Percentiles rank a stretch among this genome's conserved stretches.
Evolutionary conservation across 1,140 invertebrate genomes (phyloP).

Genomic region (Euwallacea similis): DNA sequence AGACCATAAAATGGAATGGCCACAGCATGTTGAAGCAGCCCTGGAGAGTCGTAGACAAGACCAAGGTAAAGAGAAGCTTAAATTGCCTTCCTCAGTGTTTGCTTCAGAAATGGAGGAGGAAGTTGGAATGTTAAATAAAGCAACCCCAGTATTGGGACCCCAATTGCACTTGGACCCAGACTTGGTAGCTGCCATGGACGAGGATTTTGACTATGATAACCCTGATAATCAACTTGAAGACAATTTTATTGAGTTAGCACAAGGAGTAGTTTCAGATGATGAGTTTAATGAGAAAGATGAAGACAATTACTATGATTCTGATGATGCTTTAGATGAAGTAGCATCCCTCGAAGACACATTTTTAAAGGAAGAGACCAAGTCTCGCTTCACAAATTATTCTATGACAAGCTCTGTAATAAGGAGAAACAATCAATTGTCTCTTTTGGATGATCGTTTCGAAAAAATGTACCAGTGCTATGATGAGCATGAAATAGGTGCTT

Average conservation of each 20-base stretch:
- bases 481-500: slow-evolving; percentile 84
- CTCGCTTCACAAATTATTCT: slow-evolving; percentile 90
- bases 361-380: slow-evolving; percentile 79
- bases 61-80: slow-evolving; percentile 57
- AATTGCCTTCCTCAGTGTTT: slow-evolving; percentile 89
- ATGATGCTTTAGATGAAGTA: slow-evolving; percentile 52
- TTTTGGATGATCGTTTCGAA: slow-evolving; percentile 92
- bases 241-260: slow-evolving; percentile 82
- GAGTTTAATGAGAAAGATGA: slow-evolving; percentile 52
- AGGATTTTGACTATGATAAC: slow-evolving; percentile 85
- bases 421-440: slow-evolving; percentile 79
- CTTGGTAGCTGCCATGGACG: slow-evolving; percentile 89
- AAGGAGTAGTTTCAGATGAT: slow-evolving; percentile 54
- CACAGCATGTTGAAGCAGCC: slow-evolving; percentile 51
- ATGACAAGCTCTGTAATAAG: slow-evolving; percentile 90
- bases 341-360: slow-evolving; percentile 52
- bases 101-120: slow-evolving; percentile 86
- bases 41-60: slow-evolving; percentile 46
- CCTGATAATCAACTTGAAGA: slow-evolving; percentile 86
- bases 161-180: slow-evolving; percentile 89
- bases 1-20: slow-evolving; percentile 55
- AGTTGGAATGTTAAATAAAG: slow-evolving; percentile 87
- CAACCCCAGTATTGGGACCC: slow-evolving; percentile 73
- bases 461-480: slow-evolving; percentile 84
- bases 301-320: slow-evolving; percentile 44